Evolutionary conservation across 2,797 vertebrate species (phyloP).

Genomic region (Cryptoblepharus egeriae): DNA sequence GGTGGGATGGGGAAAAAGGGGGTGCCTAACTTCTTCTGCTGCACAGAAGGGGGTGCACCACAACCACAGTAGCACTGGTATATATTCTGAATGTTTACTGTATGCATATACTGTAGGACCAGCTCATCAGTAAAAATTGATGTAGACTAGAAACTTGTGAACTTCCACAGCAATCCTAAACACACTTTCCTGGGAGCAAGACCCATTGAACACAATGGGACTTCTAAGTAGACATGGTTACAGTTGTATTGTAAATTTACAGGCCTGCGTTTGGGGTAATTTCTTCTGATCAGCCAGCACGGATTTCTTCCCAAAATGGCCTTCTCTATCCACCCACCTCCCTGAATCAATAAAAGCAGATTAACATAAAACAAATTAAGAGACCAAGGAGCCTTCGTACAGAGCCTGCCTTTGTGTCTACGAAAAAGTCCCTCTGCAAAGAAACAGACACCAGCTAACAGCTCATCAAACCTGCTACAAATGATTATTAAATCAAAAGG

Average conservation of each 20-base stretch:
- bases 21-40: too few species aligned
- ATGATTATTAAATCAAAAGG: constrained; percentile 66
- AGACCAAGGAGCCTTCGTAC: constrained; percentile 42
- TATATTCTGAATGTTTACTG: too few species aligned
- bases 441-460: constrained; percentile 38
- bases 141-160: too few species aligned
- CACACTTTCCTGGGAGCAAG: too few species aligned
- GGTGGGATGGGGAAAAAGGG: too few species aligned
- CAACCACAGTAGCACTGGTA: too few species aligned
- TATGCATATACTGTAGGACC: too few species aligned
- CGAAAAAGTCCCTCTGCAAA: constrained; percentile 27
- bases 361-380: constrained; percentile 40
- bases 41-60: too few species aligned
- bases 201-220: too few species aligned
- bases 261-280: neutral
- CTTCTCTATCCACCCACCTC: neutral
- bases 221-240: too few species aligned
- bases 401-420: constrained; percentile 37
- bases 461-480: constrained; percentile 26
- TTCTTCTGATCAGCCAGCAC: neutral
- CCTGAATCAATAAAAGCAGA: constrained; percentile 32
- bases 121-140: neutral
- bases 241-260: too few species aligned
- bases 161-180: too few species aligned
- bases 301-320: neutral